Evolutionary conservation across 2,888 invertebrate species (phyloP), one percentile per base, ranked within the genome.

Genomic region (Epistrophe grossulariae): DNA sequence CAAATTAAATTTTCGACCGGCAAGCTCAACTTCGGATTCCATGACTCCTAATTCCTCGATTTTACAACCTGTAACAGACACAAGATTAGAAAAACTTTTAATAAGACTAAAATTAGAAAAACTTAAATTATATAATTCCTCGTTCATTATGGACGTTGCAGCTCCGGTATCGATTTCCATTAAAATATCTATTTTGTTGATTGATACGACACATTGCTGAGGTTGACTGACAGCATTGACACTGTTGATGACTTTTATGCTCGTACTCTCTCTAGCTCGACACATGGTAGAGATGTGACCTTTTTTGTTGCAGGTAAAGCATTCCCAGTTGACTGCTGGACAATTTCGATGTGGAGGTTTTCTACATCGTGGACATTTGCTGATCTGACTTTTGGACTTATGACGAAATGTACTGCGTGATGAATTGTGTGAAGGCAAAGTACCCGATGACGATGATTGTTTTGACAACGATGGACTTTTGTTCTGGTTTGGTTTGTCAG

Each of bases 111-210:
- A 55, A 1, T n/a, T 59, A 35, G 17, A 17, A 35, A 59, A 59
- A 59, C 38, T 35, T 59, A 59, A 59, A 35, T 59, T 57, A n/a
- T 57, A 35, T 17, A 48, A 35, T 59, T 59, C 35, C 10, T 59
- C 35, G 5, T 6, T 59, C 11, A 59, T 38, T 28, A 57, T 35
- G 1, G 57, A 57, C 4, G 31, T 57, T 57, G 31, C 31, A n/a
- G 57, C 57, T 57, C 57, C 31, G n/a, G 57, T 57, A 13, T 55
- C 55, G 3, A 55, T 55, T 31, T 31, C 55, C 55, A 55, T 31
- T 31, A 55, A 13, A 1, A 55, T 7, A 15, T 55, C 31, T 31
- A 6, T 55, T 55, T 28, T 28, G 48, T 48, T 17, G 9, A 17
- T 9, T 48, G 48, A 9, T 0, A n/a, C 48, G 3, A 10, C n/a